phyloP scores from a whole-genome alignment of 92 coral and sea anemone species.

The Siderastrea siderea region DNA sequence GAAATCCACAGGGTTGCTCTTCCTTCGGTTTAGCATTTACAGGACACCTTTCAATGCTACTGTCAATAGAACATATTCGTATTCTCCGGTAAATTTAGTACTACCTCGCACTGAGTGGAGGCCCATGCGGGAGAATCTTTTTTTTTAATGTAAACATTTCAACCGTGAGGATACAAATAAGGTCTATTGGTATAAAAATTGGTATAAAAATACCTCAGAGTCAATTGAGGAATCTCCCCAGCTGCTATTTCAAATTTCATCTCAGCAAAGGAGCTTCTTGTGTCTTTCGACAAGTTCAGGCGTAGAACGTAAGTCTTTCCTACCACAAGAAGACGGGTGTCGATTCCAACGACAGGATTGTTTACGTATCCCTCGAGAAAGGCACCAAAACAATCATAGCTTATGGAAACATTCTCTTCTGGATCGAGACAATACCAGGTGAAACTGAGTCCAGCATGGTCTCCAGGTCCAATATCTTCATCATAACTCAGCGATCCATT shows the following conservation, averaged over 20 bases:
- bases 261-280: background rate
- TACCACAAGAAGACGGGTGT: background rate
- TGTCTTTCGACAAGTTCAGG: constrained; percentile 5
- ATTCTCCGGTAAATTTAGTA: too few relatives aligned
- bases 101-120: too few relatives aligned
- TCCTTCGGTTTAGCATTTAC: too few relatives aligned
- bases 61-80: too few relatives aligned
- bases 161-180: too few relatives aligned
- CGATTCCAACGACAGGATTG: background rate
- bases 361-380: background rate
- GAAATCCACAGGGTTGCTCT: too few relatives aligned
- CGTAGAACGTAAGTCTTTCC: background rate
- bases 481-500: constrained; percentile 35
- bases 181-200: too few relatives aligned
- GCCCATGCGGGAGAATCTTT: too few relatives aligned
- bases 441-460: constrained; percentile 30
- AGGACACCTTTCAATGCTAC: too few relatives aligned
- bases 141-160: too few relatives aligned
- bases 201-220: background rate
- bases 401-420: background rate
- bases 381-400: constrained; percentile 15
- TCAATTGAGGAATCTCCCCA: constrained; percentile 1
- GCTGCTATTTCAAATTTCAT: background rate
- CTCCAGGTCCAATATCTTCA: constrained; percentile 37
- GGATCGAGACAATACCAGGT: constrained; percentile 43